Evolutionary conservation across 2,113 vertebrate species (phyloP), one percentile per base, ranked within the genome.

Genomic region (Alaudala cheleensis): DNA sequence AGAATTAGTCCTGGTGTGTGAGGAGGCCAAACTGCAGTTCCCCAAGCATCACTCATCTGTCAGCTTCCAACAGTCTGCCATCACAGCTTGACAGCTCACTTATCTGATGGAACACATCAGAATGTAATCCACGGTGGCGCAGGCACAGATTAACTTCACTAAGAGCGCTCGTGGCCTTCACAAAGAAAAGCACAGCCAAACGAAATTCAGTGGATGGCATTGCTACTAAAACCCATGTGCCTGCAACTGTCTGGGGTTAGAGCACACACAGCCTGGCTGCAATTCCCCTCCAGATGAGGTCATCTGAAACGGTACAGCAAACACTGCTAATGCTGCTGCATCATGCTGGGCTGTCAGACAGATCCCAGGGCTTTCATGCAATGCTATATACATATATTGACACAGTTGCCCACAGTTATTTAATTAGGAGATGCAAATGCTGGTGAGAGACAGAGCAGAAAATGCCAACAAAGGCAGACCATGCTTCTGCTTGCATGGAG

Each of bases 271-370:
- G 70, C 53, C 65, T 84, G 57, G 34, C 66, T 76, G 57, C 60
- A 89, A 79, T 87, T 84, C 73, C 89, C 45, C 62, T 91, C 66
- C 62, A 82, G 22, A 90, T 95, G 90, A 94, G 81, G 54, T 94
- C 23, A 82, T 82, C 39, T 80, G 84, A 85, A 95, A 80, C 0
- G 2, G 44, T 45, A 85, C 87, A 89, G 69, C 47, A 69, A 89
- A 17, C 62, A 85, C 31, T 72, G 28, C 81, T 69, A 80, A 81
- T n/a, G 90, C 78, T 95, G 94, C 93, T 93, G 94, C 62, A 90
- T 92, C 95, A 95, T 77, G 93, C 49, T 61, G 80, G 91, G 58
- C 87, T 95, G 91, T 91, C 95, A 95, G 87, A 56, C 12, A 83
- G 71, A 88, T 91, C 87, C 66, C 50, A 73, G 83, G 90, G 72